Evolutionary conservation across 2,113 vertebrate species (phyloP), one percentile per base, ranked within the genome.

Genomic region (Lepus americanus): DNA sequence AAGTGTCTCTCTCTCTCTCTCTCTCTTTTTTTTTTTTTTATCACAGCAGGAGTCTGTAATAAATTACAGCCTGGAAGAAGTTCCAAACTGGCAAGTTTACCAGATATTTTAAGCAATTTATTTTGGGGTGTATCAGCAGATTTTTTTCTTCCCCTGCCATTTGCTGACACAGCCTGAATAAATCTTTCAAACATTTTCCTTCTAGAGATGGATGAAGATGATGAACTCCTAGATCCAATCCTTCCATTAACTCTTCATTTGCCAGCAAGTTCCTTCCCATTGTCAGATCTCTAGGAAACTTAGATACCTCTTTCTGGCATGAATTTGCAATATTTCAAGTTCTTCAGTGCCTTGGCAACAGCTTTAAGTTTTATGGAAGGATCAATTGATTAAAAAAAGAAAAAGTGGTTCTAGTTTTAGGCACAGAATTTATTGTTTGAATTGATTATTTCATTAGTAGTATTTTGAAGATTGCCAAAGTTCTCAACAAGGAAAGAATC

Each of bases 81-180:
- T 95, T 95, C 95, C 80, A 96, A 97, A 96, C 90, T 95, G 95
- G 90, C 95, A 95, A 97, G 80, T 96, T 96, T 94, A 94, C 95
- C 94, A 96, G 96, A 97, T 97, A 96, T 97, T 97, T 97, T 97
- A 95, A 97, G 96, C 92, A 96, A 95, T 94, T 96, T 95, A 97
- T 95, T 97, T 96, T 94, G 95, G 95, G 95, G 95, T 93, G 90
- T 89, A 98, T 97, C 97, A 96, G 96, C 94, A 96, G 94, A 94
- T 96, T 97, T 97, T 95, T 93, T 73, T 94, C 94, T 96, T 95
- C 83, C 95, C 95, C 39, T 96, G 77, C 96, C 94, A 94, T 96
- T 97, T 96, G 97, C 97, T 98, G 97, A 98, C 96, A 93, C 91
- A 97, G 96, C 96, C 92, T 96, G 94, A 97, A 94, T 96, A 95